Evolutionary conservation across 2,113 vertebrate species (phyloP).

Genomic region (Indicator maculatus): DNA sequence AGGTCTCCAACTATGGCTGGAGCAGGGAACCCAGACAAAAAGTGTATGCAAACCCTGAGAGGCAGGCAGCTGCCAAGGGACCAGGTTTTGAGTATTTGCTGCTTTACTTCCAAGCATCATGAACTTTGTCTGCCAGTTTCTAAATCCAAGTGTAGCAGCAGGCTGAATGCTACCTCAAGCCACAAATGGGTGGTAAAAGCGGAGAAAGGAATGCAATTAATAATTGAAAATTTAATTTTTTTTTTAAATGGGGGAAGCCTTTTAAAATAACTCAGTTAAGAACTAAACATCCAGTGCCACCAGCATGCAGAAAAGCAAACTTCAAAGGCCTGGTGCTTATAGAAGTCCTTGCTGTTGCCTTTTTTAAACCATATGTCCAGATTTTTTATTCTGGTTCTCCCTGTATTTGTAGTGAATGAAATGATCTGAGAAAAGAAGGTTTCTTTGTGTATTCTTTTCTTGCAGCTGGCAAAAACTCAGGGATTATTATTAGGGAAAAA

Average conservation of each 20-base stretch:
- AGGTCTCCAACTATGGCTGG: background rate
- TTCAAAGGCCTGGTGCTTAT: background rate
- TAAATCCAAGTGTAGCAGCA: background rate
- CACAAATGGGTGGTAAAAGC: background rate
- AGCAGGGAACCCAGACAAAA: background rate
- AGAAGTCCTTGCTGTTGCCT: background rate
- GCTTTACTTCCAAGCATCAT: background rate
- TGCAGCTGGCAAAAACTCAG: background rate
- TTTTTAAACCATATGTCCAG: background rate
- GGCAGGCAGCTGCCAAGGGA: background rate
- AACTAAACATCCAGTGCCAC: background rate
- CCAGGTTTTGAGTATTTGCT: background rate
- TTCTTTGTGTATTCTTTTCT: background rate
- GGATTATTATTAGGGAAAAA: background rate
- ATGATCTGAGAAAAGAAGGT: background rate
- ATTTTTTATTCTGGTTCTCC: background rate
- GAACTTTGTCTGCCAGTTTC: background rate
- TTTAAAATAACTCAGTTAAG: background rate
- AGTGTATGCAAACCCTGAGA: background rate
- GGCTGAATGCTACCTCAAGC: background rate
- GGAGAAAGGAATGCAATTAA: background rate
- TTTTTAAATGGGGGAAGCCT: background rate
- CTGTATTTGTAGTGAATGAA: background rate
- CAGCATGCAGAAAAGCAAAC: background rate
- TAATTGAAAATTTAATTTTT: background rate